Percentiles rank a stretch among this genome's conserved stretches.
Conservation (phyloP, 2,797 vertebrate genomes). For the Oreonectes daqikongensis region DNA sequence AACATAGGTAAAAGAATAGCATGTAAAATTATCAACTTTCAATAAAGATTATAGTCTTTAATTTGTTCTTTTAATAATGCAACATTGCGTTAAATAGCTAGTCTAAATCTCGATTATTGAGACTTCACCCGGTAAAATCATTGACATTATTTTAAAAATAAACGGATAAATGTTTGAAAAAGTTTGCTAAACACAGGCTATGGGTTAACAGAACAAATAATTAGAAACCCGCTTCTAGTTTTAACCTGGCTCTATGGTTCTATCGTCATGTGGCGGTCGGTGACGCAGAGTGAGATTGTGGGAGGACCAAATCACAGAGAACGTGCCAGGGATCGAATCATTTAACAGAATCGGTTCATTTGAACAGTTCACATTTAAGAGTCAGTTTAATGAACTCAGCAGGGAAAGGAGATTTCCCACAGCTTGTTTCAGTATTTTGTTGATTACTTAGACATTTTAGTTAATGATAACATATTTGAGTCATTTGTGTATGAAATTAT, state of each 20-base stretch:
- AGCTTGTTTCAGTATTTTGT: neutral
- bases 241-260: neutral
- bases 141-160: too few species aligned
- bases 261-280: constrained; percentile 13
- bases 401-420: too few species aligned
- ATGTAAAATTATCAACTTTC: too few species aligned
- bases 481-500: neutral
- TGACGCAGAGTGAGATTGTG: constrained; percentile 41
- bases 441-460: neutral
- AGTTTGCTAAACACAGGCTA: neutral
- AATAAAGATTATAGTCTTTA: too few species aligned
- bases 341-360: too few species aligned
- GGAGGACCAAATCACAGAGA: constrained; percentile 32
- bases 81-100: too few species aligned
- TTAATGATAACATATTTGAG: neutral
- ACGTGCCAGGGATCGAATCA: constrained; percentile 17
- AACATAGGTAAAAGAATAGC: too few species aligned
- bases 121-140: too few species aligned
- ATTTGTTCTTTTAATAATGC: too few species aligned
- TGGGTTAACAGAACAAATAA: neutral
- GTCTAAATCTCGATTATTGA: neutral
- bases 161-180: neutral
- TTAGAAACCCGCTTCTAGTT: constrained; percentile 9
- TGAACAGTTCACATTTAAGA: too few species aligned
- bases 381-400: too few species aligned